Evolutionary conservation across 2,888 invertebrate genomes (phyloP), one percentile per base, ranked within the genome.

Genomic region (Drosophila siamana): DNA sequence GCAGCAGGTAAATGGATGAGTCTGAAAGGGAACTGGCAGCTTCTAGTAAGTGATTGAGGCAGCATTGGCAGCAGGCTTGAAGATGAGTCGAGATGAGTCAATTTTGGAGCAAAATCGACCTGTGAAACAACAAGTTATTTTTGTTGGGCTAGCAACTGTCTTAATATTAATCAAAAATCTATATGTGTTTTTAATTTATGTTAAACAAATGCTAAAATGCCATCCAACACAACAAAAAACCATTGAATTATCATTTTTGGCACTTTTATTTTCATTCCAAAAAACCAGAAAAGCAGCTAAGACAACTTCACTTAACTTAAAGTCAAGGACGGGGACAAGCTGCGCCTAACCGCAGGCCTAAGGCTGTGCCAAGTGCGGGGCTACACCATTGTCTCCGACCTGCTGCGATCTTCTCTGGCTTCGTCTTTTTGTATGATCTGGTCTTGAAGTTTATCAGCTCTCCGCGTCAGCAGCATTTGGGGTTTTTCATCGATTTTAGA

Each of bases 251-350:
- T 56, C 88, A 88, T 77, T 76, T 78, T 79, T 82, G 80, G 63
- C 83, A 87, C 83, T 88, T 54, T 84, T 84, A 70, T 72, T 84
- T 84, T 84, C 83, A 50, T 72, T 63, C 24, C 50, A 50, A 24
- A 77, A 68, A 68, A 56, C 44, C 43, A 48, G 57, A 57, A 69
- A 72, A 60, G 24, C 33, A 28, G 62, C 28, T 15, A 62, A 78
- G 77, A 71, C 40, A 38, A 40, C 73, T 68, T 67, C 55, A 63
- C 60, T 57, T 38, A 11, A 66, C 69, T 63, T 79, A 77, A 88
- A 88, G 80, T 88, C 88, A 84, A 88, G 83, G 88, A 65, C 86
- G 64, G 69, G 64, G 75, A 78, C 74, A 54, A 69, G 75, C 79
- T 73, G 69, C 75, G 79, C 87, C 82, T 69, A 70, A 64, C 64